Base-by-base conservation (phyloP, 2,888 invertebrate species). In the Tholera decimalis region DNA sequence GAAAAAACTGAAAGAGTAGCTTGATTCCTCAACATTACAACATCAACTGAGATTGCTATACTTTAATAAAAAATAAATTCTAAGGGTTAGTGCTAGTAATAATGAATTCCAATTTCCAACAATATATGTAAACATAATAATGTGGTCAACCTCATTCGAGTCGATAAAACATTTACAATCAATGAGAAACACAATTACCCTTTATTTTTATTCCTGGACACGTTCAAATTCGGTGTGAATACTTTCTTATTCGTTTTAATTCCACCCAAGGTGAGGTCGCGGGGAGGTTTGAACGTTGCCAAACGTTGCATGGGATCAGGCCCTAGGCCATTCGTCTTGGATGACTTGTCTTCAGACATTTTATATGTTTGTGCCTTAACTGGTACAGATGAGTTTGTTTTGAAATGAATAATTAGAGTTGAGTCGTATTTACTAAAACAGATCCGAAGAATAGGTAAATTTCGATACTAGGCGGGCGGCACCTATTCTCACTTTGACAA, bases 211-310 rank as follows among this genome's bases (percentile, higher is more conserved):
- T 96, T 96, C 57, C 97, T 94, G 56, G 96, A 90, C 0, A 96
- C 96, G 84, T 96, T 96, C 54, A 97, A 89, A 84, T 97, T 97
- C 6, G 97, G 97, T 1, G 93, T 92, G 77, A 96, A 97, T 1
- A 96, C 94, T 86, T 96, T 96, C 86, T 96, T 96, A 73, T 90
- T 94, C 0, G 91, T 89, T 75, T 95, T 95, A 47, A 86, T 85
- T 62, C 91, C 96, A 15, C 96, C 96, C 4, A 97, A 88, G 0
- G 96, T 96, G 18, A 96, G 88, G 76, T 97, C 96, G 60, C 96
- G 91, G 0, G 96, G 96, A 18, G 96, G 92, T 64, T 96, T 96
- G 50, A 96, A 90, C 0, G 96, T 96, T 6, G 96, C 91, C 15
- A 96, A 84, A 55, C 96, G 86, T 68, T 91, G 91, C 81, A 93